A percentile compares a stretch with the other conserved stretches of the same genome.
These are phyloP conservation scores for Falcunculus frontatus DNA, from an alignment of 2,113 vertebrate genomes.

Conservation along the genomic window DNA sequence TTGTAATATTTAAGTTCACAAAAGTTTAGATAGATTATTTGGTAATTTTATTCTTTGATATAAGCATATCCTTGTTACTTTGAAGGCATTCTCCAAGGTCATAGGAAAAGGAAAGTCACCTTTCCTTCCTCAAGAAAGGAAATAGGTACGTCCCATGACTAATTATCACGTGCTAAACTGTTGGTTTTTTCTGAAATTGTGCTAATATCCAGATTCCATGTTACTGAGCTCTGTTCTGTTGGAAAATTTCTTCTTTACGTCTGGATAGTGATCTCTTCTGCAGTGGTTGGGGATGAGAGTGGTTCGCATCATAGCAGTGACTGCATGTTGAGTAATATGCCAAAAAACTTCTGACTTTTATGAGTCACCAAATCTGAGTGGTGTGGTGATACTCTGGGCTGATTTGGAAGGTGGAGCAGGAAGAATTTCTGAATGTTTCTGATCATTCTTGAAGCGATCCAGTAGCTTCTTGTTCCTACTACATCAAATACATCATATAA, in stretches of 20 bases:
- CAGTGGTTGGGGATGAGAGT: not conserved
- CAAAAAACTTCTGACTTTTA: constrained; percentile 5
- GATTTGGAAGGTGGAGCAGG: not conserved
- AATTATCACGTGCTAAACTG: not conserved
- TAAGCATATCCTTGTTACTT: not conserved
- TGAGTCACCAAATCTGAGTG: not conserved
- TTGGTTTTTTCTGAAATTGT: not conserved
- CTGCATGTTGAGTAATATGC: constrained; percentile 34
- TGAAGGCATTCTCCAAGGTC: not conserved
- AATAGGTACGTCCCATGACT: not conserved
- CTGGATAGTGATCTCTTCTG: not conserved
- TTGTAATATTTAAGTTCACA: not conserved
- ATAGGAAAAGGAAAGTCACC: no score
- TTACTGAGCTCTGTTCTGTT: not conserved
- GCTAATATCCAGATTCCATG: not conserved
- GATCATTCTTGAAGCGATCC: not conserved
- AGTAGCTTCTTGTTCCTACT: not conserved
- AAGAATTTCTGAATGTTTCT: not conserved
- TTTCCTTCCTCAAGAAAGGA: no score
- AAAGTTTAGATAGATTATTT: not conserved
- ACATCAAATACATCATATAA: not conserved
- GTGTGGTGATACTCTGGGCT: not conserved
- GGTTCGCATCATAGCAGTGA: not conserved
- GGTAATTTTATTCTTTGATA: not conserved
- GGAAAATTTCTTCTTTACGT: not conserved